Evolutionary conservation across 1,140 invertebrate genomes (phyloP), one percentile per base, ranked within the genome.

Genomic region (Meloidogyne floridensis): DNA sequence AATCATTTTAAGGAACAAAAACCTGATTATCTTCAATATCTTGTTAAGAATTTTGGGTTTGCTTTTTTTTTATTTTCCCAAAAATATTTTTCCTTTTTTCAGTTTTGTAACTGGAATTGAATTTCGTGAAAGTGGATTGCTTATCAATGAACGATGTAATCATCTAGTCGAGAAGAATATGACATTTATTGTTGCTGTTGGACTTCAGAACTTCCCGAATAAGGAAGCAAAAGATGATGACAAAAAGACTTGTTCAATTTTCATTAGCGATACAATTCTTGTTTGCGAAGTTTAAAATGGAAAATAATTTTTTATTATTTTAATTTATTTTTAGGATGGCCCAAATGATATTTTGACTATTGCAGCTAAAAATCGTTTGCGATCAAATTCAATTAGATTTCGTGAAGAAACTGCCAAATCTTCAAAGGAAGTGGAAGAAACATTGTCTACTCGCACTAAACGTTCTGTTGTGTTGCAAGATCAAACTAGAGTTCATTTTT

Each of bases 71-170:
- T 79, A 81, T 11, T 13, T 53, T 65, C 32, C 32, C 10, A 51
- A 4, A 56, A 11, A 43, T 70, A 70, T 72, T 51, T 71, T 18
- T 56, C 13, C 13, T 20, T 76, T n/a, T 78, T 84, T 73, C 73
- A 93, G 93, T 20, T 97, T 98, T 92, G 95, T 93, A 0, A 98
- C 96, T 93, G 98, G 98, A 9, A 95, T 99, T 87, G 97, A 99
- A 91, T 99, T 99, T 91, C 93, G 96, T 75, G 98, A 99, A 91
- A 94, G 94, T 85, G 95, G 95, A 0, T 92, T 99, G 56, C 92
- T 96, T 0, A 95, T 99, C 87, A 94, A 94, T 3, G 94, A 95
- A 3, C 99, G 98, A 92, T 95, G 94, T 70, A 93, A 92, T 42
- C 93, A 93, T 3, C 86, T 93, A n/a, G 93, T 94, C 0, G 94